phyloP scores from a whole-genome alignment of 2,797 vertebrate species.

The Ctenopoma kingsleyae region DNA sequence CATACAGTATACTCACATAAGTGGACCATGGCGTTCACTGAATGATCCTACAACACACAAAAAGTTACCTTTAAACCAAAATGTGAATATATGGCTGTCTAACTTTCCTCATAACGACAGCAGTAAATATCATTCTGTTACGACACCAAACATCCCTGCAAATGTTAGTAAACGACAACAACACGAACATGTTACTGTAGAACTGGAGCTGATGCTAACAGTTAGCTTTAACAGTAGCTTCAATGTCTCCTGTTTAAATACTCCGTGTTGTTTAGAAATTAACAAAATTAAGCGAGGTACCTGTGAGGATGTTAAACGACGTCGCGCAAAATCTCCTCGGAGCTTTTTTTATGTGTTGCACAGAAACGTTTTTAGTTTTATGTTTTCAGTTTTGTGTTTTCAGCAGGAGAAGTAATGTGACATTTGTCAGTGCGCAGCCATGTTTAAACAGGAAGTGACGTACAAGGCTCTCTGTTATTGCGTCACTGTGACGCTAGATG shows the following conservation, averaged over 20 bases:
- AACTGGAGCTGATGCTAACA: constrained; percentile 10
- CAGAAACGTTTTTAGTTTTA: no score
- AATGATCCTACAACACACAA: constrained; percentile 58
- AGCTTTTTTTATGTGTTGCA: neutral
- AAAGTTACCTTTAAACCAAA: neutral
- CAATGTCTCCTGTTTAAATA: neutral
- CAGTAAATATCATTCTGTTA: neutral
- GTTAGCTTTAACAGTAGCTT: constrained; percentile 1
- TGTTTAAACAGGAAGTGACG: constrained; percentile 77
- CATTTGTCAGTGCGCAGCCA: constrained; percentile 81
- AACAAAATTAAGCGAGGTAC: constrained; percentile 11
- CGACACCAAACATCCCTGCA: neutral
- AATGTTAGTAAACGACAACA: neutral
- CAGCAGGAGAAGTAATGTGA: constrained; percentile 62
- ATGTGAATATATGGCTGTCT: neutral
- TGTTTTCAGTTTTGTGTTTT: constrained; percentile 3
- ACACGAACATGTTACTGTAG: no score
- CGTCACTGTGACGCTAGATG: constrained; percentile 39
- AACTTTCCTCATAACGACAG: neutral
- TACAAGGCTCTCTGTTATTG: accelerated
- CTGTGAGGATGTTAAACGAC: constrained; percentile 14
- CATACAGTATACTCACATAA: constrained; percentile 80
- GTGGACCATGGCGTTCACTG: constrained; percentile 80
- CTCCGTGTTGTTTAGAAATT: neutral
- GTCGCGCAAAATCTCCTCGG: neutral